phyloP scores from a whole-genome alignment of 2,113 vertebrate genomes.

The Pollachius pollachius region DNA sequence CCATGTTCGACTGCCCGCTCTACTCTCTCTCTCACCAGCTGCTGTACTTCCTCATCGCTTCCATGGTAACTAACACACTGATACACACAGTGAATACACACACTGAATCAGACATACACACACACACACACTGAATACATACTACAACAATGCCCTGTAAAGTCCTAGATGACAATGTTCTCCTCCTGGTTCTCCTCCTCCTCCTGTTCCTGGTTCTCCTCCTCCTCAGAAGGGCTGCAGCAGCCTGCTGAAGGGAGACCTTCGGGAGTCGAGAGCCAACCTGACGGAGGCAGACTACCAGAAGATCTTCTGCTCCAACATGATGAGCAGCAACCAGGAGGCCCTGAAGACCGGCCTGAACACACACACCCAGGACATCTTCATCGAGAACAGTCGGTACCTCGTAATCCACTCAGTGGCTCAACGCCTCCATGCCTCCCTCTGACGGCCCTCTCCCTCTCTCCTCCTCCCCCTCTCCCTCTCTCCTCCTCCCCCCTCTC shows the following conservation, averaged over 20 bases:
- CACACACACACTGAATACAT: too few relatives aligned
- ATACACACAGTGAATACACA: too few relatives aligned
- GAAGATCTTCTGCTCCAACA: conserved; percentile 83
- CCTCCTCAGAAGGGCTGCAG: conserved; percentile 69
- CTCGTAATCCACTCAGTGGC: neutral
- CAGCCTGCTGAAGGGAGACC: conserved; percentile 72
- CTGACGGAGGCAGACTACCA: conserved; percentile 72
- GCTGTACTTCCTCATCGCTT: conserved; percentile 82
- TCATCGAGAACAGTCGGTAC: conserved; percentile 81
- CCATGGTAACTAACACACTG: conserved; percentile 63
- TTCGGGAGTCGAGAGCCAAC: conserved; percentile 61
- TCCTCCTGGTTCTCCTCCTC: neutral
- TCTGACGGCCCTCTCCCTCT: neutral
- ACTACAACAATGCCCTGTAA: too few relatives aligned
- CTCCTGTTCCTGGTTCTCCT: neutral
- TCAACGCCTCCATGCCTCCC: neutral
- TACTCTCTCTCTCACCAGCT: conserved; percentile 86
- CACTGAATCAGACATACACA: too few relatives aligned
- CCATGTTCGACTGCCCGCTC: conserved; percentile 66
- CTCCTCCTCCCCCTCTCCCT: too few relatives aligned
- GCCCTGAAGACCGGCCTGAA: conserved; percentile 55
- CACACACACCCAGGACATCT: conserved; percentile 73
- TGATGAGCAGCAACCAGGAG: conserved; percentile 81
- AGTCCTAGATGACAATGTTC: too few relatives aligned
- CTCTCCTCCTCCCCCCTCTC: too few relatives aligned